phyloP scores from a whole-genome alignment of 2,113 vertebrate genomes.

The Hiodon alosoides region DNA sequence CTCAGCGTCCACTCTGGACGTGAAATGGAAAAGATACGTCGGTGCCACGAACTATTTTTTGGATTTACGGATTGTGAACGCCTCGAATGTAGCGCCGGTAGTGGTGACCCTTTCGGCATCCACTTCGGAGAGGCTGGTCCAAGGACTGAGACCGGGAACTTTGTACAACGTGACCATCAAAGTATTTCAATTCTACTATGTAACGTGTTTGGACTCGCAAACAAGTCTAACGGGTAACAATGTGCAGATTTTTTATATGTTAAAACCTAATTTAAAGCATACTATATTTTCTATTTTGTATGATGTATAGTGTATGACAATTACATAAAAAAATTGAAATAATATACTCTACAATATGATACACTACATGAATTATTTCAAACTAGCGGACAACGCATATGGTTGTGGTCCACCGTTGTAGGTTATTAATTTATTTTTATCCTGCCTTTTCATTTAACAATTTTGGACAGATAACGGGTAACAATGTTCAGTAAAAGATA shows the following conservation, averaged over 20 bases:
- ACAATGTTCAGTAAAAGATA: too few relatives aligned
- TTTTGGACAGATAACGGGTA: too few relatives aligned
- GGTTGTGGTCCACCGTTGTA: too few relatives aligned
- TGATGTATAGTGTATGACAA: too few relatives aligned
- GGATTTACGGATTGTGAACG: slow-evolving; percentile 46
- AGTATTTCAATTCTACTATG: slow-evolving; percentile 27
- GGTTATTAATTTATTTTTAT: too few relatives aligned
- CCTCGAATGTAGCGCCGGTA: slow-evolving; percentile 39
- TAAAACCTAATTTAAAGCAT: not conserved
- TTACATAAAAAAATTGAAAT: too few relatives aligned
- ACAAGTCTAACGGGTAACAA: slow-evolving; percentile 49
- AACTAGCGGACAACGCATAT: too few relatives aligned
- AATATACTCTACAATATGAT: too few relatives aligned
- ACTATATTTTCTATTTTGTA: too few relatives aligned
- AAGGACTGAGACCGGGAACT: slow-evolving; percentile 51
- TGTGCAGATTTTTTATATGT: not conserved
- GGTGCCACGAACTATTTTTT: slow-evolving; percentile 44
- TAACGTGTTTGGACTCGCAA: slow-evolving; percentile 29
- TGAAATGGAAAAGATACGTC: slow-evolving; percentile 41
- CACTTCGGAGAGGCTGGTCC: slow-evolving; percentile 38
- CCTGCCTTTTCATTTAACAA: too few relatives aligned
- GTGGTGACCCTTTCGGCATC: slow-evolving; percentile 15
- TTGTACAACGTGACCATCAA: slow-evolving; percentile 51
- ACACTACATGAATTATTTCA: too few relatives aligned
- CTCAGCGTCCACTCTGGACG: slow-evolving; percentile 47